Evolutionary conservation across 2,797 vertebrate species (phyloP), one percentile per base, ranked within the genome.

Genomic region (Valencia hispanica): DNA sequence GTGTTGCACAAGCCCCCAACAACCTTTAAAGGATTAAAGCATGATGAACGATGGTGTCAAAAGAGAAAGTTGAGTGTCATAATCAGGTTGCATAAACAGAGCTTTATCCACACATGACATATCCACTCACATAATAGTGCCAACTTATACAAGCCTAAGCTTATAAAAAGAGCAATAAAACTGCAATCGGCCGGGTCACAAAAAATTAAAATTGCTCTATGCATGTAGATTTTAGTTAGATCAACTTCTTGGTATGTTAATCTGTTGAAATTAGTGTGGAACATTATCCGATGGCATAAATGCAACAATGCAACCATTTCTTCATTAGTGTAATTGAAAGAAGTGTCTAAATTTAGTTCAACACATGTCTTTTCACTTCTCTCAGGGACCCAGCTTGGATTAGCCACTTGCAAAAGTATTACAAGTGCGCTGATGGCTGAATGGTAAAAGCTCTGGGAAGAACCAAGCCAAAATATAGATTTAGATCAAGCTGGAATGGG

Each of bases 141-240:
- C 20, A 50, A 72, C 61, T 50, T 45, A 51, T 55, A 48, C 39
- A 53, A 79, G 14, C 57, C 43, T 50, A 51, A 11, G 30, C 12
- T 32, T 30, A 32, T 51, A 74, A 17, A n/a, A 57, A 30, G 39
- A 22, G 48, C 27, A 36, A 68, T 45, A 41, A 55, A 43, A 17
- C 34, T 74, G 76, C 66, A 74, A 72, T 74, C 57, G 74, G 68
- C 15, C 18, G 22, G 70, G 70, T 73, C 72, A 68, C 63, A 55
- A 68, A 55, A 32, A 55, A 66, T 41, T 55, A 55, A 32, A 55
- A 66, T 41, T 55, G 18, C 36, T 43, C 25, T 11, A 18, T 74
- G 72, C 70, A 72, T 74, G 65, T 47, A 39, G 75, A 30, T 20
- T 72, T 53, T 43, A 36, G 41, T 34, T 25, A 36, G 30, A 15